Evolutionary conservation across 2,113 vertebrate species (phyloP), one percentile per base, ranked within the genome.

Genomic region (Stegastes partitus): DNA sequence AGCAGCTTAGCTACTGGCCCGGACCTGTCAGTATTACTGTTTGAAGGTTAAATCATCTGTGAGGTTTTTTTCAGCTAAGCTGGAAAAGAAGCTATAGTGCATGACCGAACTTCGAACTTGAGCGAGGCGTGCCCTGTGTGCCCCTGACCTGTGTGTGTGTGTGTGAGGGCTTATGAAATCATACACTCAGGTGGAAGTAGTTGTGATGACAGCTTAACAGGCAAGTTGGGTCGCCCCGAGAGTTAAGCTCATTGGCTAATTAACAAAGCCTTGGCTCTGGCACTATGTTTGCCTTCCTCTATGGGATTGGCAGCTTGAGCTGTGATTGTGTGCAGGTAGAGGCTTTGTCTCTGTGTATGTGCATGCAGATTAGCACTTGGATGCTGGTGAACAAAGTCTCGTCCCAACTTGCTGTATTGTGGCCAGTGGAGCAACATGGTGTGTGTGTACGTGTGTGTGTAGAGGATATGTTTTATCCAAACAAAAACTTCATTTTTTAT

Each of bases 201-300:
- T 86, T 81, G 89, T 58, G 77, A 81, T 89, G 82, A 88, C 86
- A 86, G 87, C 53, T 91, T 87, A 90, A 79, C 85, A 72, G 63
- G 50, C 64, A 26, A 86, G 76, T 22, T 67, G 68, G 84, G 77
- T 62, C 54, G 79, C 70, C 51, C 34, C 3, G 16, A 69, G 66
- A 85, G 75, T 80, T 90, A 81, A 90, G 68, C 83, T 69, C 49
- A 79, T 81, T 75, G 82, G 68, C 47, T 87, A 85, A 87, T 89
- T 86, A 83, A 83, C 74, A 66, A 63, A 74, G 47, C 59, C 79
- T 85, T 73, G 83, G 85, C 87, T 79, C 56, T 72, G 82, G 77
- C 83, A 19, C 74, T 72, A 54, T 85, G 85, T 87, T 92, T 83
- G 77, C 66, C 74, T 45, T 82, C 49, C 44, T 80, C 66, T 63